Conservation (phyloP, 1,140 invertebrate genomes). For the Drosophila triauraria region DNA sequence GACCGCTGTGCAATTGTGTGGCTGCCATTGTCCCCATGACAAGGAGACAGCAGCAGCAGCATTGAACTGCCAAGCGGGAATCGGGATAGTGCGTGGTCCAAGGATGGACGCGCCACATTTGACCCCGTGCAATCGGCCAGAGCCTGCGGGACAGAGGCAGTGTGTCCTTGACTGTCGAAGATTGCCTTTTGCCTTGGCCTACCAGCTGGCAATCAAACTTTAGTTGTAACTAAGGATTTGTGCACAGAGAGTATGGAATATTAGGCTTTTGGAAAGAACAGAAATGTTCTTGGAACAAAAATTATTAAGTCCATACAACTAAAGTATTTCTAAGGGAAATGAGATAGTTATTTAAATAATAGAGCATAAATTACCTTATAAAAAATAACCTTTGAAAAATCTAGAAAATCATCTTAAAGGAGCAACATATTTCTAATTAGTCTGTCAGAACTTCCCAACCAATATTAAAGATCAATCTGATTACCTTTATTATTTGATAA, state of each 20-base stretch:
- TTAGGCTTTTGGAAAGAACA: neutral
- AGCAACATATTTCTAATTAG: neutral
- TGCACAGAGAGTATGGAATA: neutral
- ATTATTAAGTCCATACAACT: neutral
- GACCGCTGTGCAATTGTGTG: slow-evolving; percentile 47
- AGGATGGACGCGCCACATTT: slow-evolving; percentile 42
- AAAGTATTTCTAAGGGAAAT: too few species aligned
- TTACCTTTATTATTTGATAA: neutral
- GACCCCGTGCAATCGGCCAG: slow-evolving; percentile 50
- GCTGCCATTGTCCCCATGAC: slow-evolving; percentile 24
- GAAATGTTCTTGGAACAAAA: neutral
- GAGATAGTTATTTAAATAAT: neutral
- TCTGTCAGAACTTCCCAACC: neutral
- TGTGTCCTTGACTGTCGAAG: slow-evolving; percentile 29
- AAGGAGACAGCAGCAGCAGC: slow-evolving; percentile 33
- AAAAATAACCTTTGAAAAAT: too few species aligned
- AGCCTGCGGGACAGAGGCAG: slow-evolving; percentile 11
- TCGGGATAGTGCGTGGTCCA: slow-evolving; percentile 31
- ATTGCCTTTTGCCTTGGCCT: slow-evolving; percentile 23
- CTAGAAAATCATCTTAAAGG: neutral
- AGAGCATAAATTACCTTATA: neutral
- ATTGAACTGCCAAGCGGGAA: slow-evolving; percentile 38
- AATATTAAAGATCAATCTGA: too few species aligned
- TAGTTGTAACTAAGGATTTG: slow-evolving; percentile 9
- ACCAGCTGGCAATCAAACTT: slow-evolving; percentile 19